Conservation (phyloP, 1,140 invertebrate genomes). For the Drosophila santomea region DNA sequence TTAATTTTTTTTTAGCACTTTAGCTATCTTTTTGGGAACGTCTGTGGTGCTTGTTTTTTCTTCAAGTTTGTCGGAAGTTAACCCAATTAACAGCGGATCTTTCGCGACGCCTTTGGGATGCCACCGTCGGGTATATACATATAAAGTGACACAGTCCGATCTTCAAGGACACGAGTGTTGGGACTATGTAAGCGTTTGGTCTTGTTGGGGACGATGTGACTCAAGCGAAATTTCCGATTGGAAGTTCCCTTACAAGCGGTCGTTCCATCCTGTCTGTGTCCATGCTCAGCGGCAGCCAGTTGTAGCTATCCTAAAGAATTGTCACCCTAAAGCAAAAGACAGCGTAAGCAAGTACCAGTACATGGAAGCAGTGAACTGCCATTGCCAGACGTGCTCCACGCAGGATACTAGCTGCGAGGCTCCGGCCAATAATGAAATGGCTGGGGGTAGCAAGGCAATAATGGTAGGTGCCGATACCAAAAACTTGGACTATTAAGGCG, state of each 20-base stretch:
- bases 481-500: conserved; percentile 70
- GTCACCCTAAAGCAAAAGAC: conserved; percentile 87
- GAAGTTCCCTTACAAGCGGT: conserved; percentile 93
- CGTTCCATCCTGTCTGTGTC: conserved; percentile 93
- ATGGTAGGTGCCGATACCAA: conserved; percentile 66
- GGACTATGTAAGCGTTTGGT: conserved; percentile 89
- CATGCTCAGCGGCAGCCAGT: conserved; percentile 88
- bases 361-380: conserved; percentile 88
- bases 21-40: conserved; percentile 6
- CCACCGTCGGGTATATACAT: conserved; percentile 85
- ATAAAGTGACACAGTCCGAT: conserved; percentile 81
- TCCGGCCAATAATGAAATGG: conserved; percentile 68
- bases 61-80: conserved; percentile 61
- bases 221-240: conserved; percentile 94
- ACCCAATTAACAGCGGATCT: conserved; percentile 65
- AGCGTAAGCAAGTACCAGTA: conserved; percentile 87
- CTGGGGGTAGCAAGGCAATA: conserved; percentile 51
- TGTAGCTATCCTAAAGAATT: conserved; percentile 87
- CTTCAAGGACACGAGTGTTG: conserved; percentile 70
- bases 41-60: conserved; percentile 9
- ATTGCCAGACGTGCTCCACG: conserved; percentile 85
- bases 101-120: conserved; percentile 83
- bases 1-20: conserved; percentile 17
- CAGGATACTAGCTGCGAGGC: conserved; percentile 82
- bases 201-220: conserved; percentile 93